These are phyloP conservation scores for Okamejei kenojei DNA, from an alignment of 2,797 vertebrate genomes.

Conservation along the genomic window DNA sequence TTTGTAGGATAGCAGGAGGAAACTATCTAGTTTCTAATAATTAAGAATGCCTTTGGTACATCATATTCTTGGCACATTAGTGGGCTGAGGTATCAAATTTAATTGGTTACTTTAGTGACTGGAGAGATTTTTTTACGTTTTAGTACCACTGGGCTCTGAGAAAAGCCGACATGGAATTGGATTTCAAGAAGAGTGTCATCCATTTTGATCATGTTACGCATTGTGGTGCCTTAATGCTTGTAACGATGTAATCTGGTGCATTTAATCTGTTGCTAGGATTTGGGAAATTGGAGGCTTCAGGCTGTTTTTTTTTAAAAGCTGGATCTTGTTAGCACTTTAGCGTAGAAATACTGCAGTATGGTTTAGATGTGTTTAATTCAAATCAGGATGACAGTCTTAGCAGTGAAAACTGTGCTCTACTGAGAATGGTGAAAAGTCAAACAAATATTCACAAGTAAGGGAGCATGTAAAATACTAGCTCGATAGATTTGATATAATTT, in stretches of 20 bases:
- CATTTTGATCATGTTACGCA: conserved; percentile 45
- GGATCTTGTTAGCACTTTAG: conserved; percentile 7
- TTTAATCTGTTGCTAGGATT: conserved; percentile 43
- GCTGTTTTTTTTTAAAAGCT: not conserved
- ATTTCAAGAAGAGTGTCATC: conserved; percentile 48
- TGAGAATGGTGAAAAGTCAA: not conserved
- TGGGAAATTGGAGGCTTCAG: conserved; percentile 39
- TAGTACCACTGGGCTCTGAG: conserved; percentile 38
- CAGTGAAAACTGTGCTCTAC: not conserved
- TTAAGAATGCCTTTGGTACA: conserved; percentile 16
- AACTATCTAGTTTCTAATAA: not conserved
- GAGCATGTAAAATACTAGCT: not conserved
- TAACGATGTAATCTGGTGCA: conserved; percentile 45
- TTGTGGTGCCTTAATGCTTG: conserved; percentile 45
- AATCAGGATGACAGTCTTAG: not conserved
- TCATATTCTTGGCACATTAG: not conserved
- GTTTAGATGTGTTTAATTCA: conserved; percentile 6
- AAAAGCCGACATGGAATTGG: conserved; percentile 44
- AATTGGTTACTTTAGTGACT: conserved; percentile 47
- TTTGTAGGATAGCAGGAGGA: not conserved
- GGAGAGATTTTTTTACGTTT: conserved; percentile 23
- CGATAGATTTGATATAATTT: not conserved
- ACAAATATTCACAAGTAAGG: not conserved
- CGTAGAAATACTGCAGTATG: not conserved
- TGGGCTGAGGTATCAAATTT: conserved; percentile 42